Base-by-base conservation (phyloP, 2,113 vertebrate genomes). In the Hippopotamus amphibius region DNA sequence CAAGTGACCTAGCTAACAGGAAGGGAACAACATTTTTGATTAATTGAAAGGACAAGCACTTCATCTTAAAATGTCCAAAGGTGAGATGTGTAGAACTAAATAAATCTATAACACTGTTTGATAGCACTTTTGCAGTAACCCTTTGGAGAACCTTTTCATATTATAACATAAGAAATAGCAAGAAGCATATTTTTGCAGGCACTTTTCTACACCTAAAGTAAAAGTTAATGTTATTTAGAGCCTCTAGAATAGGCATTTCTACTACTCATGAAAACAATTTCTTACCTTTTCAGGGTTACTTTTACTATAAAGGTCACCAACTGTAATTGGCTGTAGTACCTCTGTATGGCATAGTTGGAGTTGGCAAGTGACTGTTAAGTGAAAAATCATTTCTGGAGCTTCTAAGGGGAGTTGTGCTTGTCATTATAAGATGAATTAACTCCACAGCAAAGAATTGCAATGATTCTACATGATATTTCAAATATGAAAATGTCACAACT, bases 21-120 rank as follows among this genome's bases (percentile, higher is more conserved):
- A 96, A 93, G n/a, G 63, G 66, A 98, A 98, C 91, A 96, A 87
- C 41, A 50, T 72, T 94, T 95, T 84, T 91, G 59, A 7, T 97
- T 98, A 89, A 97, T 92, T 95, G 79, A 89, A 93, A 97, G 89
- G 33, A 96, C 37, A 91, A 92, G 95, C 30, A 88, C 97, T 92
- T 88, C 84, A 83, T 93, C 86, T 96, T 50, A 77, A 65, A 97
- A 86, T 86, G 7, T 72, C 84, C 89, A 95, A 76, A 50, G 28
- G 55, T 65, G 16, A 63, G 46, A 80, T 14, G 1, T 26, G 13
- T 33, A 46, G 10, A n/a, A 33, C 61, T 90, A 57, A 97, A 91
- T 59, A 76, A 80, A 90, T 79, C 72, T 61, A 33, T 59, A 59
- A 79, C 15, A 13, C 13, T 84, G 41, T 26, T 76, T 59, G 22